Percentiles rank a stretch among this genome's conserved stretches.
Evolutionary conservation across 1,140 invertebrate genomes (phyloP).

Genomic region (Drosophila chauvacae): DNA sequence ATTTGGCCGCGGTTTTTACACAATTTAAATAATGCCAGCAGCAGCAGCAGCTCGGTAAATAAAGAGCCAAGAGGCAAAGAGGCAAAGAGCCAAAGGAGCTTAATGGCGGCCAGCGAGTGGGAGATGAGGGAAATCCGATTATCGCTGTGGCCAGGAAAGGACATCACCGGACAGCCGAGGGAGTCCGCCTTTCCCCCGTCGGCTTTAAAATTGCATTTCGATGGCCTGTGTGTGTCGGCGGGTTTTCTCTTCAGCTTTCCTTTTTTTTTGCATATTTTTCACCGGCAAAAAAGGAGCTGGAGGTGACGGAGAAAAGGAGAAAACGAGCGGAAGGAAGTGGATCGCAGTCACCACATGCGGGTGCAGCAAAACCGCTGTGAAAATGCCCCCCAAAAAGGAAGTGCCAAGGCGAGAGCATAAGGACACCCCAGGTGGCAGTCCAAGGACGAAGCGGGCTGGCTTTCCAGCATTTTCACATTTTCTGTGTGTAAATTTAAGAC

Average conservation of each 20-base stretch:
- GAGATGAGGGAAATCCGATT: constrained; percentile 32
- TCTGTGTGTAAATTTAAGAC: constrained; percentile 16
- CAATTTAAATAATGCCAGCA: constrained; percentile 34
- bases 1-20: constrained; percentile 10
- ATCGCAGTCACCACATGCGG: constrained; percentile 45
- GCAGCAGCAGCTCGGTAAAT: background rate
- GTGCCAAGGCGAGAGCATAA: constrained; percentile 42
- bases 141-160: constrained; percentile 36
- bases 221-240: constrained; percentile 48
- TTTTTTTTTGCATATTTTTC: constrained; percentile 36
- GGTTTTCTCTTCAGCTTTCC: background rate
- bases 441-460: background rate
- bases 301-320: constrained; percentile 15
- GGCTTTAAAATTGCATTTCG: constrained; percentile 70
- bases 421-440: constrained; percentile 27
- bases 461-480: constrained; percentile 36
- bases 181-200: constrained; percentile 1
- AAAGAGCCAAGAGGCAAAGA: background rate
- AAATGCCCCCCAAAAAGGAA: constrained; percentile 64
- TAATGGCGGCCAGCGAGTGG: constrained; percentile 9
- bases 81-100: constrained; percentile 11
- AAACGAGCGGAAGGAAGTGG: constrained; percentile 16
- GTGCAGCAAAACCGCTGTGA: constrained; percentile 56
- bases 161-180: constrained; percentile 16
- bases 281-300: background rate